These are phyloP conservation scores for Antheraea pernyi DNA, from an alignment of 1,140 invertebrate species.

Conservation along the genomic window DNA sequence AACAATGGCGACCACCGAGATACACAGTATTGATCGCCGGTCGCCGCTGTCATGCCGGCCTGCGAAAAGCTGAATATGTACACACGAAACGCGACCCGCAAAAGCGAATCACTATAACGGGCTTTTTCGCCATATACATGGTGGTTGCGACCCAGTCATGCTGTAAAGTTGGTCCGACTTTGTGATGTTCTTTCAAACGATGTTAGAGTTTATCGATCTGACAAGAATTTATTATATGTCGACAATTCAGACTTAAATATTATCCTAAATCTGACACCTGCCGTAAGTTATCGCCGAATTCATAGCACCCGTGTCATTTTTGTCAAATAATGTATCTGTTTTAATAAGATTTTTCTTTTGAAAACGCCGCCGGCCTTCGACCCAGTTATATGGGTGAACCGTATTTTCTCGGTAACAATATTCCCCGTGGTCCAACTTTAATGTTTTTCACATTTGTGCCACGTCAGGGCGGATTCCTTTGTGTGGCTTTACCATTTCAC, in stretches of 20 bases:
- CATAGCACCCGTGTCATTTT: background rate
- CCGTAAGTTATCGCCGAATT: background rate
- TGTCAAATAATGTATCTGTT: conserved; percentile 3
- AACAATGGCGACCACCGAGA: too few relatives aligned
- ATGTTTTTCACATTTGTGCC: conserved; percentile 45
- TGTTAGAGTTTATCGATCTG: too few relatives aligned
- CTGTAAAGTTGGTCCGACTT: too few relatives aligned
- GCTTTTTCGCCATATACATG: too few relatives aligned
- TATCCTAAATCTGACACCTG: background rate
- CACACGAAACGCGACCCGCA: too few relatives aligned
- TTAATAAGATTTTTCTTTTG: conserved; percentile 12
- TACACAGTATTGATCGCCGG: too few relatives aligned
- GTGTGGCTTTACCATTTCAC: conserved; percentile 46
- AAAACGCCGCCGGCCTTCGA: conserved; percentile 5
- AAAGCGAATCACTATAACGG: too few relatives aligned
- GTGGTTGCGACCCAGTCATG: too few relatives aligned
- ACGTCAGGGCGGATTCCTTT: conserved; percentile 39
- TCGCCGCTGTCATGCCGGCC: too few relatives aligned
- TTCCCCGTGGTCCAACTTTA: conserved; percentile 36
- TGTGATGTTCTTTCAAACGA: too few relatives aligned
- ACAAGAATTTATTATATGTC: too few relatives aligned
- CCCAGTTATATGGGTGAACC: background rate
- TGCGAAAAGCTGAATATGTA: too few relatives aligned
- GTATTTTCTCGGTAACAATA: conserved; percentile 10
- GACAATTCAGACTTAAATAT: background rate